Conservation (phyloP, 2,797 vertebrate species). For the Tragopan temminckii region DNA sequence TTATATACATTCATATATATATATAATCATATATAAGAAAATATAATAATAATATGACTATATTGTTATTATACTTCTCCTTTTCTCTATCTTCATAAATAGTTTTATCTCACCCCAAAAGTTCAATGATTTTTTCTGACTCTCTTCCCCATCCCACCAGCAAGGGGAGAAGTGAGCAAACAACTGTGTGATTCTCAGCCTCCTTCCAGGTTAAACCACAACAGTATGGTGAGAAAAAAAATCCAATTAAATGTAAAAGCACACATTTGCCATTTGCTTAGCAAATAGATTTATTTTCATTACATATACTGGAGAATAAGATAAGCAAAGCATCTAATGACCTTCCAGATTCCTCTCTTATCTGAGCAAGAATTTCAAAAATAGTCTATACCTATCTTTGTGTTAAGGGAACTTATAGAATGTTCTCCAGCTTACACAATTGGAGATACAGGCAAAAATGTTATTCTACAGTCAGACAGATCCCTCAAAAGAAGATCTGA, state of each 20-base stretch:
- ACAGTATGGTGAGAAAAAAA: not conserved
- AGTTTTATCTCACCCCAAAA: too few relatives aligned
- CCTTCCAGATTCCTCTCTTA: not conserved
- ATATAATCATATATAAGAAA: too few relatives aligned
- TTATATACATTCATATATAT: too few relatives aligned
- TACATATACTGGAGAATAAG: not conserved
- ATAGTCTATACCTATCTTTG: not conserved
- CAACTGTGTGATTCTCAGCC: too few relatives aligned
- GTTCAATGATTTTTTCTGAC: too few relatives aligned
- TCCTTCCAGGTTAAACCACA: too few relatives aligned
- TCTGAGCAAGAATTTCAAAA: not conserved
- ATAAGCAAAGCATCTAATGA: not conserved
- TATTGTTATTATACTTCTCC: too few relatives aligned
- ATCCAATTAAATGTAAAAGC: not conserved
- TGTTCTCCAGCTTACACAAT: not conserved
- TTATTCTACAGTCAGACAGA: not conserved
- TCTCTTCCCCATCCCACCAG: too few relatives aligned
- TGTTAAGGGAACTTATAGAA: not conserved
- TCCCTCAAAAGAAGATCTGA: not conserved
- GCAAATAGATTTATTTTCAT: constrained; percentile 1
- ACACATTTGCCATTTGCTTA: not conserved
- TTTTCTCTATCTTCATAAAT: too few relatives aligned
- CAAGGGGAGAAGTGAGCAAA: too few relatives aligned
- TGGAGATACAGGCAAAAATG: not conserved
- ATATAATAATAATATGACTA: too few relatives aligned